Percentiles rank a stretch among this genome's conserved stretches.
phyloP scores from a whole-genome alignment of 92 coral and sea anemone genomes.

The Galaxea fascicularis region DNA sequence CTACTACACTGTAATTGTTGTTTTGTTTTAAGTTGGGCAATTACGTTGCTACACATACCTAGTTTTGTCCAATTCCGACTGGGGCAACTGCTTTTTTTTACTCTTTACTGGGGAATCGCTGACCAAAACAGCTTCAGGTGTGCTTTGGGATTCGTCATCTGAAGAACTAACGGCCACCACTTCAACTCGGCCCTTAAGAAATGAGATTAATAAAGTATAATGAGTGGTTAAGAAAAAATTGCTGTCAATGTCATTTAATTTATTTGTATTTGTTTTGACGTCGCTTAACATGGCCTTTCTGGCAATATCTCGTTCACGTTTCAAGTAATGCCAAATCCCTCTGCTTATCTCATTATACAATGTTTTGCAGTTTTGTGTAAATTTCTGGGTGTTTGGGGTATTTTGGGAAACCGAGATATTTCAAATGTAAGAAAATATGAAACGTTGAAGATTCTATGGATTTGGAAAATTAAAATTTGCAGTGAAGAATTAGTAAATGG shows the following conservation, averaged over 20 bases:
- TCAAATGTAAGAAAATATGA: not conserved
- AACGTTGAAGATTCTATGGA: not conserved
- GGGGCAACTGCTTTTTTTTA: not conserved
- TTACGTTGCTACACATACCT: not conserved
- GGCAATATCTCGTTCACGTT: too few relatives aligned
- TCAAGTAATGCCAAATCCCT: too few relatives aligned
- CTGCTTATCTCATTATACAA: too few relatives aligned
- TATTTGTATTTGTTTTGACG: too few relatives aligned
- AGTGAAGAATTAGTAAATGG: not conserved
- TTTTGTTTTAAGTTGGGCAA: not conserved
- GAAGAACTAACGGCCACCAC: not conserved
- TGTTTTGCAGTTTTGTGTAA: too few relatives aligned
- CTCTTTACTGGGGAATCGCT: not conserved
- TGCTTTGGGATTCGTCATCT: not conserved
- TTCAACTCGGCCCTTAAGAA: not conserved
- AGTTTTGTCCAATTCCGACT: not conserved
- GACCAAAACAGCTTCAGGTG: not conserved
- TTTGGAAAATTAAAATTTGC: not conserved
- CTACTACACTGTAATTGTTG: too few relatives aligned
- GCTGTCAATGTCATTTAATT: not conserved
- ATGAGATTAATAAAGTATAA: not conserved
- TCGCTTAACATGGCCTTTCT: too few relatives aligned
- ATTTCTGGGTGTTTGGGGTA: too few relatives aligned
- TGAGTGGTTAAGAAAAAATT: not conserved
- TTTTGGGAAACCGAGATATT: too few relatives aligned